Base-by-base conservation (phyloP, 1,140 invertebrate species). In the Pteromalus puparum region DNA sequence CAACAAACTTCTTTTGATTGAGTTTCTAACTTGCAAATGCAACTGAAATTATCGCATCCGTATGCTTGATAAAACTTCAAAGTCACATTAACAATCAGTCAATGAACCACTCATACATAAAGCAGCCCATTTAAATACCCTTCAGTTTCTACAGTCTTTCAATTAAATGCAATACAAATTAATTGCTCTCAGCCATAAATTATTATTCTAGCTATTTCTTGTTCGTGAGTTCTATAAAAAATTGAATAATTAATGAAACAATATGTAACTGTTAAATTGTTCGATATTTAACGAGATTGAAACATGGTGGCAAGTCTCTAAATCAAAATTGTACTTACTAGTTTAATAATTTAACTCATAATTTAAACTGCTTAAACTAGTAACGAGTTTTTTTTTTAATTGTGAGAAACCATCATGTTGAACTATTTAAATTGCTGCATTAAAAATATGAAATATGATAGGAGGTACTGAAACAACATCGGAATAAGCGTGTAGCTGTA, bases 101-200 rank as follows among this genome's bases (percentile, higher is more conserved):
- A 83, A 83, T 72, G 26, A 79, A 79, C 67, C 38, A 7, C 28
- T 72, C 0, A n/a, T 21, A 28, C 7, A 46, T 26, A 61, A 24
- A 46, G 67, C 24, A 83, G 38, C 21, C 73, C 13, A 73, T 72
- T 79, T 73, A 73, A 79, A 84, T 74, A 84, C 21, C 75, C 65
- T 79, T 79, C 73, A 77, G 72, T 77, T 84, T 67, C 65, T 78
- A 68, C 74, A 83, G 82, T 83, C 82, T 84, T 84, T 79, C 12
- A 77, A 84, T 73, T 84, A 65, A 77, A 84, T 83, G 75, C 67
- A 83, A 78, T 77, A 38, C 9, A 83, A 78, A 82, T 76, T 30
- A 76, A 76, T 82, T 76, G 61, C 21, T 82, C 9, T 82, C 28
- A 82, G 79, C 26, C 21, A 28, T 34, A 21, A 46, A 48, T 48